A percentile compares a stretch with the other conserved stretches of the same genome.
These are phyloP conservation scores for Propithecus coquereli DNA, from an alignment of 2,113 vertebrate species.

Conservation along the genomic window DNA sequence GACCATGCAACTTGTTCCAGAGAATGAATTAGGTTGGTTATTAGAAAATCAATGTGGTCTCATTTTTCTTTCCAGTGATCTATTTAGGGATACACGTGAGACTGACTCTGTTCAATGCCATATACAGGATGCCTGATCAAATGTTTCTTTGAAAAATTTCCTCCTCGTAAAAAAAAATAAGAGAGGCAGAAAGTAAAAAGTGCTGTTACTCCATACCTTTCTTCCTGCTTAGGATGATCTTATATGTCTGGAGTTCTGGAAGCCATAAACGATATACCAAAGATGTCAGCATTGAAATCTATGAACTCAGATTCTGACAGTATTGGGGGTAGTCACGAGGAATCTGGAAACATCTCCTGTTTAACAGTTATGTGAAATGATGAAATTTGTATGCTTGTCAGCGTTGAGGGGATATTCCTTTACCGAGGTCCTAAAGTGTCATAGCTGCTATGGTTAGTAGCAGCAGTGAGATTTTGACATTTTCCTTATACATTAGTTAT, in stretches of 20 bases:
- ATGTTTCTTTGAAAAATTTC: not conserved
- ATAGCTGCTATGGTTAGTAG: not conserved
- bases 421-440: not conserved
- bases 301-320: not conserved
- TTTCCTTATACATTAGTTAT: not conserved
- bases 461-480: not conserved
- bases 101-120: not conserved
- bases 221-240: not conserved
- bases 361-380: not conserved
- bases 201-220: accelerated
- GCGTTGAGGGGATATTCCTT: not conserved
- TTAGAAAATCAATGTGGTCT: not conserved
- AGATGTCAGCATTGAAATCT: not conserved
- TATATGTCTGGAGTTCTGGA: not conserved
- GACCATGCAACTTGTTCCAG: not conserved
- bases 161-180: not conserved
- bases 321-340: not conserved
- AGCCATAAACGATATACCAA: not conserved
- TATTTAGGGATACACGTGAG: not conserved
- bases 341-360: not conserved
- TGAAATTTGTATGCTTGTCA: not conserved
- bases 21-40: not conserved
- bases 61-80: not conserved
- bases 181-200: not conserved
- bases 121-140: not conserved